Percentiles rank a stretch among this genome's conserved stretches.
phyloP scores from a whole-genome alignment of 37 sponge, comb jelly and placozoan genomes.

The Chondrilla cf. caribensis region DNA sequence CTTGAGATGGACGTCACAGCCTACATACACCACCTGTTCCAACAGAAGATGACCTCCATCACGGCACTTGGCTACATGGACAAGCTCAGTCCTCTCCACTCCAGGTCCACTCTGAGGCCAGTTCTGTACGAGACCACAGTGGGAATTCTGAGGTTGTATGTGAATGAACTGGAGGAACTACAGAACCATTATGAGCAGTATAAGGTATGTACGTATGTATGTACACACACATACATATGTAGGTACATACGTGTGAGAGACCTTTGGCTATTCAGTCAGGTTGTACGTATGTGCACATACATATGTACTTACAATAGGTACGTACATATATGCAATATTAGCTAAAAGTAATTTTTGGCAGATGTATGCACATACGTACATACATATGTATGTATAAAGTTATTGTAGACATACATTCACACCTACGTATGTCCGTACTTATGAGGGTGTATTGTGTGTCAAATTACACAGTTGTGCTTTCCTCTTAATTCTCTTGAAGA shows the following conservation, averaged over 20 bases:
- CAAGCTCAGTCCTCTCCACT: background rate
- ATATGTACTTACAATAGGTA: too few species aligned
- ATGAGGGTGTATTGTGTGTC: too few species aligned
- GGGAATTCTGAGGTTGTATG: constrained; percentile 40
- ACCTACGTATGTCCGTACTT: too few species aligned
- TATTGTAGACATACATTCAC: too few species aligned
- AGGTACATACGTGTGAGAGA: background rate
- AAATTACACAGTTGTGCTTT: too few species aligned
- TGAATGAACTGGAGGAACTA: constrained; percentile 70
- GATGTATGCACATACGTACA: background rate
- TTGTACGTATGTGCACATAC: background rate
- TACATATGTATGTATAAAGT: background rate
- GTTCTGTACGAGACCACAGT: constrained; percentile 26
- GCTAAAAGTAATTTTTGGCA: too few species aligned
- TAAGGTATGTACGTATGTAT: constrained; percentile 52
- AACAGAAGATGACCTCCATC: background rate
- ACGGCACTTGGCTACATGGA: constrained; percentile 10
- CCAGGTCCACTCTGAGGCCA: constrained; percentile 8
- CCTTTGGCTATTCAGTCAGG: background rate
- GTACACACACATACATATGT: background rate
- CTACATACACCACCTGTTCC: constrained; percentile 36
- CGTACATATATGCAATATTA: too few species aligned
- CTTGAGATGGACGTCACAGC: constrained; percentile 43
- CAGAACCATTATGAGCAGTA: constrained; percentile 58
- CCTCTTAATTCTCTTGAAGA: constrained; percentile 16